phyloP scores from a whole-genome alignment of 30 jellyfish, hydroid and myxozoan species.

The Haliclystus octoradiatus region DNA sequence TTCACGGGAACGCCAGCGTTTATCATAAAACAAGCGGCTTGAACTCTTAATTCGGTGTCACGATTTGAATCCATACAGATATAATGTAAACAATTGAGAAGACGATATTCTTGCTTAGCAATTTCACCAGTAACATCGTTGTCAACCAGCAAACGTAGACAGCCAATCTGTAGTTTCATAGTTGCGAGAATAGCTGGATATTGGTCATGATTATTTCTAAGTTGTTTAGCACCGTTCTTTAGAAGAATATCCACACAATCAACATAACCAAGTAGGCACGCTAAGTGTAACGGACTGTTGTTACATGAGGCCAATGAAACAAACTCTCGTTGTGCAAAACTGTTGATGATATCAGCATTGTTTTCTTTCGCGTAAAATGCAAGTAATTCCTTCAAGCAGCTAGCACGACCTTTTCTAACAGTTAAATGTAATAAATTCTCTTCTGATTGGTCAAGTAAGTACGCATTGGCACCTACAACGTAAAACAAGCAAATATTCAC shows the following conservation, averaged over 20 bases:
- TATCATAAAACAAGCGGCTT: conserved; percentile 71
- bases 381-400: conserved; percentile 35
- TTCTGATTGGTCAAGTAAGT: conserved; percentile 32
- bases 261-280: conserved; percentile 54
- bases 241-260: conserved; percentile 76
- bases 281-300: conserved; percentile 68
- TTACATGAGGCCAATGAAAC: background rate
- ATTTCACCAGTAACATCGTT: conserved; percentile 23
- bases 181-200: conserved; percentile 69
- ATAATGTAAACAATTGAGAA: conserved; percentile 56
- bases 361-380: conserved; percentile 25
- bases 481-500: background rate
- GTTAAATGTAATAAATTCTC: conserved; percentile 64
- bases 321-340: conserved; percentile 44
- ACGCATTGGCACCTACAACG: conserved; percentile 67
- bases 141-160: conserved; percentile 44
- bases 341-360: conserved; percentile 30
- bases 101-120: conserved; percentile 19
- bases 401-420: conserved; percentile 59
- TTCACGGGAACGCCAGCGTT: conserved; percentile 62
- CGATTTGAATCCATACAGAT: conserved; percentile 70
- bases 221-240: conserved; percentile 58
- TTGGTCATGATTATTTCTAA: conserved; percentile 54
- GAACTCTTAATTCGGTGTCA: conserved; percentile 44
- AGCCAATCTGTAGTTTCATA: conserved; percentile 38